Evolutionary conservation across 2,113 vertebrate genomes (phyloP), one percentile per base, ranked within the genome.

Genomic region (Pelmatolapia mariae): DNA sequence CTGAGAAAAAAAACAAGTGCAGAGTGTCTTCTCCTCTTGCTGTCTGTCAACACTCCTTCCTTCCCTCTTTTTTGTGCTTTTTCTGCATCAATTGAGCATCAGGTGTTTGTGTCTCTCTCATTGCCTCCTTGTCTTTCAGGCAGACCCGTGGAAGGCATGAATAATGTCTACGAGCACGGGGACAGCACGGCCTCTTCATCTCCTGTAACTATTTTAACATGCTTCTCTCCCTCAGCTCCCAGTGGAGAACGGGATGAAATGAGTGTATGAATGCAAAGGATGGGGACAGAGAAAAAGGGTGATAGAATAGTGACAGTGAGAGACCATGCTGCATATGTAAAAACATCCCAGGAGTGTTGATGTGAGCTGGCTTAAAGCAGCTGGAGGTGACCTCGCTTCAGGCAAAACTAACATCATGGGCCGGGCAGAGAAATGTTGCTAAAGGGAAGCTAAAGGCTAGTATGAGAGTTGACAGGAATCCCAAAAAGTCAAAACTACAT

Each of bases 321-420:
- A 80, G 87, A 84, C 50, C 9, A 54, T 7, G 82, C 22, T 84
- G 79, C 81, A 91, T 89, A 85, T 87, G 83, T 91, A 53, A 87
- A 87, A 86, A 81, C 6, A 43, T 91, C 91, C 50, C 80, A 63
- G 38, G 88, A 89, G 89, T 13, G 78, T 82, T 7, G 61, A 86
- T 86, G 89, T 54, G 88, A 91, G 82, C 83, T 38, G 86, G 53
- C 66, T 93, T 52, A 36, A 85, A 91, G 85, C 71, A 82, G 89
- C 85, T 86, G 78, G 89, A 86, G 87, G 85, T 93, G 92, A 94
- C 92, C 93, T 93, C 89, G 82, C 91, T 88, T 76, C 33, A 84
- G 89, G 91, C 82, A 57, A 91, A 88, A 80, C 56, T n/a, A 90
- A 53, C 85, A 83, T 53, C 29, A 52, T 12, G 80, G 79, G 68